A percentile compares a stretch with the other conserved stretches of the same genome.
Conservation (phyloP, 2,888 invertebrate species). For the Campoplex capitator region DNA sequence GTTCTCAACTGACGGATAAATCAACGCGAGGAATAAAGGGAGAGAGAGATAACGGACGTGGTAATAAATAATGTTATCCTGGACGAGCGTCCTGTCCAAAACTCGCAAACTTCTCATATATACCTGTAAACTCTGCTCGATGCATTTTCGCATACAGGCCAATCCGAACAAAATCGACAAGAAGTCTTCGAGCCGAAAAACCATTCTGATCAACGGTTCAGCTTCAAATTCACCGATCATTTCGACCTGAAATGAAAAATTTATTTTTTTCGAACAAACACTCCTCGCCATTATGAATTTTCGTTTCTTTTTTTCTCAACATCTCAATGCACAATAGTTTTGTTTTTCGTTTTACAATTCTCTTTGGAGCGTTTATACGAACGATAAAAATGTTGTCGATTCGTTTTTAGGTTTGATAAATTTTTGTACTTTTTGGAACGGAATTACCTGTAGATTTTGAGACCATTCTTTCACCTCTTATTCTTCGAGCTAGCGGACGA, state of each 20-base stretch:
- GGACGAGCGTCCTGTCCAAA: conserved; percentile 65
- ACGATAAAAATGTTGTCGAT: neutral
- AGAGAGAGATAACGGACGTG: conserved; percentile 74
- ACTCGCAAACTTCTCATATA: conserved; percentile 56
- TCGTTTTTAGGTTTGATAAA: neutral
- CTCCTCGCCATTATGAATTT: too few relatives aligned
- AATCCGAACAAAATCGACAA: neutral
- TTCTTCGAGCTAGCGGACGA: conserved; percentile 9
- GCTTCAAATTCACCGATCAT: neutral
- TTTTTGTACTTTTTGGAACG: neutral
- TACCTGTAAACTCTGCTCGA: conserved; percentile 52
- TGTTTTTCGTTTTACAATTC: neutral
- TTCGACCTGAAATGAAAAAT: neutral
- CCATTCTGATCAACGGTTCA: neutral
- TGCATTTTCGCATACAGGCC: conserved; percentile 13
- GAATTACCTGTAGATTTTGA: neutral
- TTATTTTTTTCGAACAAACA: too few relatives aligned
- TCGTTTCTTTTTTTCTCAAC: neutral
- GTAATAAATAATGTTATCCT: conserved; percentile 74
- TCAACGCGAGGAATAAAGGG: conserved; percentile 65
- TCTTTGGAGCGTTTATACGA: neutral
- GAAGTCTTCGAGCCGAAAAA: neutral
- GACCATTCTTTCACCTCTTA: conserved; percentile 1
- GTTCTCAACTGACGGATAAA: conserved; percentile 71
- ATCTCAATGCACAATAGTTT: neutral